Percentiles rank a stretch among this genome's conserved stretches.
These are phyloP conservation scores for Galeopterus variegatus DNA, from an alignment of 2,113 vertebrate species.

Conservation along the genomic window DNA sequence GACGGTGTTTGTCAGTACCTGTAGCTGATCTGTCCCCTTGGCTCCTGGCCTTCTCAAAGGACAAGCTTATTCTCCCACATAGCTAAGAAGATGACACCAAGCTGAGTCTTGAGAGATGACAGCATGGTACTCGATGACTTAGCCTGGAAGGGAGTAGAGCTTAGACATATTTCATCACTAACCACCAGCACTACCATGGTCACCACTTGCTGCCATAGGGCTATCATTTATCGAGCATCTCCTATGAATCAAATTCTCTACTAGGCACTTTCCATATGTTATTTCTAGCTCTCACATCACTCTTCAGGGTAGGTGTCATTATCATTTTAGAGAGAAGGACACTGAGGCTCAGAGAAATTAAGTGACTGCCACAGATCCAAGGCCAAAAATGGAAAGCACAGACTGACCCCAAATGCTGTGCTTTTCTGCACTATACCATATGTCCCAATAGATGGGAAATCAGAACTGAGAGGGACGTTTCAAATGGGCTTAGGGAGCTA, in stretches of 20 bases:
- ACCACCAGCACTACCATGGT: background rate
- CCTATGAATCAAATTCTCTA: background rate
- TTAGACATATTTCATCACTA: background rate
- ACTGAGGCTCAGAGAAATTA: background rate
- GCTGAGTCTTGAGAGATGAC: background rate
- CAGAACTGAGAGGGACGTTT: background rate
- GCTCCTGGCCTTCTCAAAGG: background rate
- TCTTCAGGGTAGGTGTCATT: background rate
- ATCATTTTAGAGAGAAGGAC: constrained; percentile 46
- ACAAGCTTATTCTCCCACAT: background rate
- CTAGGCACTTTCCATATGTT: background rate
- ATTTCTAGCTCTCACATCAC: constrained; percentile 15
- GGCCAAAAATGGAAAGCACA: background rate
- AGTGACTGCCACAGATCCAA: background rate
- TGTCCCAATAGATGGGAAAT: background rate
- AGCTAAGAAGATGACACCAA: background rate
- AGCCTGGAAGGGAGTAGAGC: background rate
- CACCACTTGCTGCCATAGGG: background rate
- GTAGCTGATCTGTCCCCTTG: background rate
- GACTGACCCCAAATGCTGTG: background rate
- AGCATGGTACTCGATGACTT: background rate
- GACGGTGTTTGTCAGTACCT: background rate
- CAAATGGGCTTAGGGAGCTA: background rate
- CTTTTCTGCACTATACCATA: background rate
- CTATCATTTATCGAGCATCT: background rate